Evolutionary conservation across 2,797 vertebrate species (phyloP), one percentile per base, ranked within the genome.

Genomic region (Ctenopoma multispine): DNA sequence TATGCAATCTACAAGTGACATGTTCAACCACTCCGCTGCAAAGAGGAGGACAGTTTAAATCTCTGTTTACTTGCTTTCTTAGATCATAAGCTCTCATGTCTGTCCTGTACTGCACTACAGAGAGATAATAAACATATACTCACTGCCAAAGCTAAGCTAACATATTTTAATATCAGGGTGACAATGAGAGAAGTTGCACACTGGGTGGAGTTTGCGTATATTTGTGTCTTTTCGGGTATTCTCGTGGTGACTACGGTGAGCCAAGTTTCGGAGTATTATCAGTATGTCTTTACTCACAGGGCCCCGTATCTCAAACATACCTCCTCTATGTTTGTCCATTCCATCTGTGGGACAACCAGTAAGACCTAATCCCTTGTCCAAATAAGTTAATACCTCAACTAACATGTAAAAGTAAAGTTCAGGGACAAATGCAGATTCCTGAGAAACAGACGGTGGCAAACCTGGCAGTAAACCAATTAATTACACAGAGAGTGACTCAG

Each of bases 391-490:
- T 90, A 88, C 88, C 86, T 90, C 79, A 79, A 74, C 88, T 64
- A 86, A 91, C 87, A 90, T 84, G 78, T 89, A 86, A 88, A 91
- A 92, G 86, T 89, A 92, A 92, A 92, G 92, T 92, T 92, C 91
- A 92, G 72, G 84, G 87, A 77, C 81, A 79, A 78, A 90, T 77
- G 78, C 73, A 84, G 76, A 92, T 92, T 93, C 90, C 89, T 84
- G 78, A 77, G 81, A 69, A 69, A 85, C 66, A 59, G 57, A 81
- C 70, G 24, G 49, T 23, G 66, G 74, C 69, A 50, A 84, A 81
- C 80, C 79, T 82, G 86, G 87, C 82, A 83, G 82, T 87, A 84
- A 90, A 87, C 75, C 79, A 68, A 85, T 90, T 86, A 80, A 84
- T 90, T 83, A 81, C 75, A 67, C 24, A 27, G 24, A 27, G 29